Conservation (phyloP, 1,140 invertebrate species). For the Drosophila nasuta region DNA sequence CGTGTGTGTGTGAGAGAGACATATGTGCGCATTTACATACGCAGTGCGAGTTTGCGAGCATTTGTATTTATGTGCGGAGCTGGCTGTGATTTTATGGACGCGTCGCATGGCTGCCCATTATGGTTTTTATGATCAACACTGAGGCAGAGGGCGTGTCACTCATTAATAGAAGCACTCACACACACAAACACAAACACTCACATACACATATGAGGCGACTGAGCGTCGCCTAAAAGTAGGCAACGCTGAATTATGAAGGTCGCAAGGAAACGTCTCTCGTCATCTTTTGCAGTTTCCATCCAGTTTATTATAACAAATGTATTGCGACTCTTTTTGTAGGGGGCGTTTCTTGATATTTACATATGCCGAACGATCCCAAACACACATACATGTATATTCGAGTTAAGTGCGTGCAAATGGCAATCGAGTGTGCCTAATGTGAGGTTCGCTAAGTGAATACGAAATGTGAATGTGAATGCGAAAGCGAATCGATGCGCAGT, state of each 20-base stretch:
- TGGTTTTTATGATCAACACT: conserved; percentile 43
- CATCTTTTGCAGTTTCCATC: conserved; percentile 12
- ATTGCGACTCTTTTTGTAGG: conserved; percentile 23
- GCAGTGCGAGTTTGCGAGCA: not conserved
- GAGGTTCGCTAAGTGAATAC: conserved; percentile 38
- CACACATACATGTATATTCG: not conserved
- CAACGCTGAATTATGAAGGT: not conserved
- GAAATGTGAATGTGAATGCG: conserved; percentile 28
- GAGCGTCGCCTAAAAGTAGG: conserved; percentile 11
- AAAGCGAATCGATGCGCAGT: conserved; percentile 20
- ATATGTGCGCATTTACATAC: conserved; percentile 17
- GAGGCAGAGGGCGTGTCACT: conserved; percentile 22
- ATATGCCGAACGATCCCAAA: conserved; percentile 4
- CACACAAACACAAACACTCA: not conserved
- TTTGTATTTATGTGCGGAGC: conserved; percentile 19
- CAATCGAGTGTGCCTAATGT: conserved; percentile 19
- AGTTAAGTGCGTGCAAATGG: conserved; percentile 51
- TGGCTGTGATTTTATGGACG: conserved; percentile 42
- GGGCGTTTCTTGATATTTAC: conserved; percentile 19
- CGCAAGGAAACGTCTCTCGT: conserved; percentile 7
- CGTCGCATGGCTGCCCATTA: conserved; percentile 42
- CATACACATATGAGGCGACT: conserved; percentile 9
- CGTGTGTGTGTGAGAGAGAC: not conserved
- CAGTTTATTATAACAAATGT: conserved; percentile 43
- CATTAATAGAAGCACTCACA: conserved; percentile 41